These are phyloP conservation scores for Cheiracanthium punctorium DNA, from an alignment of 2,888 invertebrate species.

Conservation along the genomic window DNA sequence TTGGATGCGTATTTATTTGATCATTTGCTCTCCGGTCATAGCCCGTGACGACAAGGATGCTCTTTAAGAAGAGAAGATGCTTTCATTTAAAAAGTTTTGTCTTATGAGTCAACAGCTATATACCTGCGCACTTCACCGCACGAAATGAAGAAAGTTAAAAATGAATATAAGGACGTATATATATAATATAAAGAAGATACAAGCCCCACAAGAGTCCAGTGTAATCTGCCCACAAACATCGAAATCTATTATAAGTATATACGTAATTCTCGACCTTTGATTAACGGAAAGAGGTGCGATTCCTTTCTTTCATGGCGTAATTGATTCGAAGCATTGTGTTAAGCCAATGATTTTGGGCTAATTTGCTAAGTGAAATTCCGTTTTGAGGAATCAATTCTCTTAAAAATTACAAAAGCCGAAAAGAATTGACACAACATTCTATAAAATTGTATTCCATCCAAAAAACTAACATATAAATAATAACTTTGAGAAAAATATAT, in stretches of 20 bases:
- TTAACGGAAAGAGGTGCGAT: no score
- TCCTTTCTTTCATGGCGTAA: background rate
- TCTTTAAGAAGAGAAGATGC: background rate
- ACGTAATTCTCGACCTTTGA: no score
- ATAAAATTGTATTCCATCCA: background rate
- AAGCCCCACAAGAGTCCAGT: constrained; percentile 4
- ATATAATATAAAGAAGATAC: background rate
- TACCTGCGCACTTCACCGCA: constrained; percentile 19
- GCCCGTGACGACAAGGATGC: background rate
- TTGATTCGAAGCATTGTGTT: constrained; percentile 1
- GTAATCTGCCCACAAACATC: constrained; percentile 2
- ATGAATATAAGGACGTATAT: background rate
- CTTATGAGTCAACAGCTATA: background rate
- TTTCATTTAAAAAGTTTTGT: background rate
- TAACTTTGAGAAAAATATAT: background rate
- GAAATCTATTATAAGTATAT: no score
- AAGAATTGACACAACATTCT: background rate
- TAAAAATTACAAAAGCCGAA: background rate
- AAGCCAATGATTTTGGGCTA: background rate
- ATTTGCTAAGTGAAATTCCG: background rate
- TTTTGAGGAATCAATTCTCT: background rate
- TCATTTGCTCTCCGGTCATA: constrained; percentile 1
- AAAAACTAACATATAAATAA: background rate
- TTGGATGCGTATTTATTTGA: constrained; percentile 1
- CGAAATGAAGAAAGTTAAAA: background rate